Base-by-base conservation (phyloP, 2,888 invertebrate genomes). In the Heliconius sara region DNA sequence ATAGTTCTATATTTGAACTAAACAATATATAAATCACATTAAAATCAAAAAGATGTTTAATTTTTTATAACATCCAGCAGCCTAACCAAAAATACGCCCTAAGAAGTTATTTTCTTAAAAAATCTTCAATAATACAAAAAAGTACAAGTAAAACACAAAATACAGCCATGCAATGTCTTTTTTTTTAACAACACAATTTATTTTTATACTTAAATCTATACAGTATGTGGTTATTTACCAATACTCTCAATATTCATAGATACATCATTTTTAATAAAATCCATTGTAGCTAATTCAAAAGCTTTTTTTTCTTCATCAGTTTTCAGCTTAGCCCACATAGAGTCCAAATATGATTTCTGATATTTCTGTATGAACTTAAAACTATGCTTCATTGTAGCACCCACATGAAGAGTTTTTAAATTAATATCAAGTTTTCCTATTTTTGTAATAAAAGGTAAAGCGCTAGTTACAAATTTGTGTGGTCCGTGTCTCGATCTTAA, bases 311-410 rank as follows among this genome's bases (percentile, higher is more conserved):
- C 96, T 82, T 96, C 95, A 52, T 97, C 96, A 63, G 96, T 96
- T 83, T 95, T 96, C 57, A 97, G 91, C 83, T 92, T 93, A 0
- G 93, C 92, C 96, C 97, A 97, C 89, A 96, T 95, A 74, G 95
- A 93, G 87, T 97, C 96, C 78, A 97, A 93, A 87, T 96, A 96
- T 76, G 93, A 91, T 85, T 96, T 95, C 86, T 98, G 97, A 89
- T 97, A 96, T 81, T 95, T 96, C 87, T 96, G 95, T 79, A 98
- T 96, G 87, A 97, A 97, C 84, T 96, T 96, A 87, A 97, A 97
- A 90, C 98, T 97, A 83, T 98, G 97, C 90, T 96, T 97, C 77
- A 98, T 95, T 25, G 98, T 97, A 5, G 98, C 98, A 34, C 98
- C 97, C 2, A 96, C 95, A 89, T 98, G 97, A 7, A 98, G 89